These are phyloP conservation scores for Amphiprion percula DNA, from an alignment of 2,113 vertebrate species.

Conservation along the genomic window DNA sequence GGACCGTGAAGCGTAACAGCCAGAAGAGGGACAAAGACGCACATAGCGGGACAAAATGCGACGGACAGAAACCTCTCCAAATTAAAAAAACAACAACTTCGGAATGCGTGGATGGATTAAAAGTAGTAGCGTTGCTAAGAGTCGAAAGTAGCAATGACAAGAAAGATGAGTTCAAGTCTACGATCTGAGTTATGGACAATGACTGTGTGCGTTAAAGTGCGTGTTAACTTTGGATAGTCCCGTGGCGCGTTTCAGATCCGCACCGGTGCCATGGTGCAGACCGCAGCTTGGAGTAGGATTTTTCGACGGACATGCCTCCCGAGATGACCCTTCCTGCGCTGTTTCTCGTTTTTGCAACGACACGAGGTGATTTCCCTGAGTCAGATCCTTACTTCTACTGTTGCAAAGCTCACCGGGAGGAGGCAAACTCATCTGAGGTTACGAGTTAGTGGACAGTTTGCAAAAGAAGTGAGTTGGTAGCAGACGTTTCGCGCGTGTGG, in stretches of 20 bases:
- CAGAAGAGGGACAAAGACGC: constrained; percentile 81
- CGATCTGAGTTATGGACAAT: constrained; percentile 21
- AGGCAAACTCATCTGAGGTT: constrained; percentile 8
- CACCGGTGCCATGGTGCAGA: constrained; percentile 18
- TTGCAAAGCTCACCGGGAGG: constrained; percentile 10
- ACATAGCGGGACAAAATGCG: constrained; percentile 60
- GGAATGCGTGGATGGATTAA: constrained; percentile 26
- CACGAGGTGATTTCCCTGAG: constrained; percentile 40
- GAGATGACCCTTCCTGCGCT: constrained; percentile 22
- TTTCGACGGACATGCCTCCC: constrained; percentile 42
- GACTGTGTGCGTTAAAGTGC: constrained; percentile 20
- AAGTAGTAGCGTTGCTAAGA: background rate
- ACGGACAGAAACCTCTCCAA: constrained; percentile 44
- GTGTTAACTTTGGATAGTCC: constrained; percentile 33
- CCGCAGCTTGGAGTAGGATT: background rate
- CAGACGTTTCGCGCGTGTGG: background rate
- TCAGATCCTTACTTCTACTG: constrained; percentile 26
- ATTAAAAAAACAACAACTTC: constrained; percentile 4
- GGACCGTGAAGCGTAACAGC: constrained; percentile 84
- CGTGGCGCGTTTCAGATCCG: constrained; percentile 24
- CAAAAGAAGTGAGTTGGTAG: background rate
- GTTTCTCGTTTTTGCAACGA: constrained; percentile 25
- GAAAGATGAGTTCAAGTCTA: constrained; percentile 25
- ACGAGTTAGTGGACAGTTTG: constrained; percentile 10
- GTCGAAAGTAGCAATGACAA: constrained; percentile 17